These are phyloP conservation scores for Standfussiana lucernea DNA, from an alignment of 2,888 invertebrate genomes.

Conservation along the genomic window DNA sequence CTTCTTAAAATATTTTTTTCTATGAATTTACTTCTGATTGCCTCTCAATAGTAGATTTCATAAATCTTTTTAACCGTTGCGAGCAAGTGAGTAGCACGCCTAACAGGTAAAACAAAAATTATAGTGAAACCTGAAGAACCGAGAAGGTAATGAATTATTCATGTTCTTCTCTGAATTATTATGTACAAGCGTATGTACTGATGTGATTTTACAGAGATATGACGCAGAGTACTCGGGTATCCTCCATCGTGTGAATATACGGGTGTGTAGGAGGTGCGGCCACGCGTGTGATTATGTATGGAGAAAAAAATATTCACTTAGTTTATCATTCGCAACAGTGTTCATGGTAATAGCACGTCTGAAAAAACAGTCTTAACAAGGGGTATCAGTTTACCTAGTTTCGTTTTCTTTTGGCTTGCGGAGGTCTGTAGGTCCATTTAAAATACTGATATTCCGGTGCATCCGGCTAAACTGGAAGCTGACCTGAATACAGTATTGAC, in stretches of 20 bases:
- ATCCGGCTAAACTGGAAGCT: not conserved
- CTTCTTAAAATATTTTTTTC: too few relatives aligned
- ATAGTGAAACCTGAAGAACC: conserved; percentile 55
- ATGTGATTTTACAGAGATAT: conserved; percentile 60
- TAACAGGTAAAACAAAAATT: conserved; percentile 58
- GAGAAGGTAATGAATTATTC: conserved; percentile 63
- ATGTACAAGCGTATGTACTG: conserved; percentile 60
- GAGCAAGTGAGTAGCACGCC: not conserved
- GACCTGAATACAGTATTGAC: not conserved
- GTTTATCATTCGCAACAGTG: not conserved
- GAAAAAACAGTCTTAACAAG: not conserved
- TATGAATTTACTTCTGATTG: too few relatives aligned
- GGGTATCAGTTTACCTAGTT: not conserved
- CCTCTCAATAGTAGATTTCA: not conserved
- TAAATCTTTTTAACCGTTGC: not conserved
- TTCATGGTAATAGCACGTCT: not conserved
- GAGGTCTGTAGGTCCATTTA: not conserved
- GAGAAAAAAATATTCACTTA: conserved; percentile 7
- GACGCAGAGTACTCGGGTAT: conserved; percentile 29
- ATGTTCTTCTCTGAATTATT: conserved; percentile 60
- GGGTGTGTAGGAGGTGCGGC: not conserved
- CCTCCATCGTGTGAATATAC: conserved; percentile 28
- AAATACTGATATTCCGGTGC: not conserved
- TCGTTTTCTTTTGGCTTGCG: too few relatives aligned
- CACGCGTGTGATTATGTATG: conserved; percentile 20